Conservation (phyloP, 2,797 vertebrate species). For the Brachyrhaphis roseni region DNA sequence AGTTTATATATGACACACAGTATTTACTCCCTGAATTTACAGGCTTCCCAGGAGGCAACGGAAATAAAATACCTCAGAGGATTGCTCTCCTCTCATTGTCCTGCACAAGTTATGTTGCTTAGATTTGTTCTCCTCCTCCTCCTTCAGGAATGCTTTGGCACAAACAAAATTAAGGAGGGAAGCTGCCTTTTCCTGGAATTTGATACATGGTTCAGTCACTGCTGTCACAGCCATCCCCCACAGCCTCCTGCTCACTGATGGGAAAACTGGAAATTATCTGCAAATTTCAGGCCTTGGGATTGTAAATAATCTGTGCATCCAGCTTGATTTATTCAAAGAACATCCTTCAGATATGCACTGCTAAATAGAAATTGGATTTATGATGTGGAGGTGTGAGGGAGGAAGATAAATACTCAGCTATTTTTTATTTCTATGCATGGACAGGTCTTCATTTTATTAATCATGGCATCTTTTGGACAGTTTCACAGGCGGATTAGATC, state of each 20-base stretch:
- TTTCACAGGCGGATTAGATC: neutral
- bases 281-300: conserved; percentile 23
- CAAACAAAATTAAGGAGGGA: conserved; percentile 42
- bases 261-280: conserved; percentile 21
- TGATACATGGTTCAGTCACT: conserved; percentile 16
- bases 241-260: conserved; percentile 3
- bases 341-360: neutral
- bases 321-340: neutral
- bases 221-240: conserved; percentile 1
- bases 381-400: neutral
- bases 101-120: conserved; percentile 8
- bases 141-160: conserved; percentile 47
- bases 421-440: neutral
- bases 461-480: neutral
- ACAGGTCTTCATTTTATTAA: neutral
- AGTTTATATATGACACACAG: neutral
- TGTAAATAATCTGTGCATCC: neutral
- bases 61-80: neutral
- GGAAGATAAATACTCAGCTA: neutral
- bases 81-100: conserved; percentile 3
- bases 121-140: conserved; percentile 13
- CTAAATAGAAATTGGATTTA: neutral
- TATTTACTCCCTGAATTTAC: neutral
- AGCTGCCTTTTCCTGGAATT: conserved; percentile 51
- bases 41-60: neutral